phyloP scores from a whole-genome alignment of 2,797 vertebrate species.

The Lemur catta region DNA sequence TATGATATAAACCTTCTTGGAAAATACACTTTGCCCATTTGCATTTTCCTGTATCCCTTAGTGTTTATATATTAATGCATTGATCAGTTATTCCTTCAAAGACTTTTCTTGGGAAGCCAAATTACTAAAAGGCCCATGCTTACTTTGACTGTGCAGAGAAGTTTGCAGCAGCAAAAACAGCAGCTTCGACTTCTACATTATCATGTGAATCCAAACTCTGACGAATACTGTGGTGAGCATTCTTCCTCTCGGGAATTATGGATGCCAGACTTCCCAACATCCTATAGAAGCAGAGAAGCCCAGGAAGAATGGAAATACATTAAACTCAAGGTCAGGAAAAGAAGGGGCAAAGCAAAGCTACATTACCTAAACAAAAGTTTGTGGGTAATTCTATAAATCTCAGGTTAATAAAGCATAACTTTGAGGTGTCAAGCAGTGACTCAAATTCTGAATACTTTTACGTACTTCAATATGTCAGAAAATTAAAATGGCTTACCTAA shows the following conservation, averaged over 20 bases:
- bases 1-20: not conserved
- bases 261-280: conserved; percentile 98
- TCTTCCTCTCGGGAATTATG: conserved; percentile 98
- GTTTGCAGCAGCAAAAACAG: conserved; percentile 96
- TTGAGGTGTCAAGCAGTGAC: not conserved
- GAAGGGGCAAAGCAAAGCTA: not conserved
- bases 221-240: conserved; percentile 97
- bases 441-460: not conserved
- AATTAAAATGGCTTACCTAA: not conserved
- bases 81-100: not conserved
- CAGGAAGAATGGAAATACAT: not conserved
- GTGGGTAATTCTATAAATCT: not conserved
- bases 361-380: not conserved
- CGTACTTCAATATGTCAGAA: not conserved
- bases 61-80: not conserved
- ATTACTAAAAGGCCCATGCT: conserved; percentile 51
- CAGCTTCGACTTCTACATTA: conserved; percentile 98
- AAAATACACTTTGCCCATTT: not conserved
- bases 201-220: conserved; percentile 98
- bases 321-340: not conserved
- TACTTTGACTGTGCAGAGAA: conserved; percentile 99
- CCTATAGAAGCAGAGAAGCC: conserved; percentile 81
- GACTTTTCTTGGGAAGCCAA: not conserved
- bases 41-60: not conserved
- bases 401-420: not conserved